Percentiles rank a stretch among this genome's conserved stretches.
Conservation (phyloP, 2,797 vertebrate species). For the Calcarius lapponicus region DNA sequence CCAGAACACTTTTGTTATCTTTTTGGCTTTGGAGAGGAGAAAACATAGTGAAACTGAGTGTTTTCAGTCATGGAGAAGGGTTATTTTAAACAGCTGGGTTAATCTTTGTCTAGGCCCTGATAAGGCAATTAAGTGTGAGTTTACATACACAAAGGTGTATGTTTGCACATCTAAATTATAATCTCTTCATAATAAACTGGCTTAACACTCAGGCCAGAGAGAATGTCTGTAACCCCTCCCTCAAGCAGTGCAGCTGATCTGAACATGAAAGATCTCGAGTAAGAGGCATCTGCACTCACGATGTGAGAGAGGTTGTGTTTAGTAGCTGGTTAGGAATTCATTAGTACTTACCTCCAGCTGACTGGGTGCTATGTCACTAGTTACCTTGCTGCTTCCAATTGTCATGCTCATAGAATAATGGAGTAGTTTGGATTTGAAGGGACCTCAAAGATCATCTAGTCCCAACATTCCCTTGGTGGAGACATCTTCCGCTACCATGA, state of each 20-base stretch:
- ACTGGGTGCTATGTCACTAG: not conserved
- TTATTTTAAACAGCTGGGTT: slow-evolving; percentile 11
- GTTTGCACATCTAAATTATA: slow-evolving; percentile 2
- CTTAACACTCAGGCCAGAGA: not conserved
- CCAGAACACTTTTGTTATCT: not conserved
- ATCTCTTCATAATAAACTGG: not conserved
- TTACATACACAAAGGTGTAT: not conserved
- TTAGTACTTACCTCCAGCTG: not conserved
- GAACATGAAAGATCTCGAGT: not conserved
- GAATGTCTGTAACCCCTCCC: not conserved
- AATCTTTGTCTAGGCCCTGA: slow-evolving; percentile 42
- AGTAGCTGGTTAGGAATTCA: not conserved
- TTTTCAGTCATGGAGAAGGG: not conserved
- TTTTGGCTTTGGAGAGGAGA: not conserved
- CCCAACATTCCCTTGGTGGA: accelerated
- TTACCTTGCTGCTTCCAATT: not conserved
- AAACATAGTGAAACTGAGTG: not conserved
- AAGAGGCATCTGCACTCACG: not conserved
- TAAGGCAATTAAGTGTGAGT: not conserved
- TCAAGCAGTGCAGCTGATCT: not conserved
- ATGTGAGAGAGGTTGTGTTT: not conserved
- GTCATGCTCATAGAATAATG: not conserved
- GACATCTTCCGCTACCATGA: not conserved
- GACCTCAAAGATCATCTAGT: not conserved
- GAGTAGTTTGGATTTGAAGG: not conserved